These are phyloP conservation scores for Chaetodon trifasciatus DNA, from an alignment of 2,797 vertebrate species.

Conservation along the genomic window DNA sequence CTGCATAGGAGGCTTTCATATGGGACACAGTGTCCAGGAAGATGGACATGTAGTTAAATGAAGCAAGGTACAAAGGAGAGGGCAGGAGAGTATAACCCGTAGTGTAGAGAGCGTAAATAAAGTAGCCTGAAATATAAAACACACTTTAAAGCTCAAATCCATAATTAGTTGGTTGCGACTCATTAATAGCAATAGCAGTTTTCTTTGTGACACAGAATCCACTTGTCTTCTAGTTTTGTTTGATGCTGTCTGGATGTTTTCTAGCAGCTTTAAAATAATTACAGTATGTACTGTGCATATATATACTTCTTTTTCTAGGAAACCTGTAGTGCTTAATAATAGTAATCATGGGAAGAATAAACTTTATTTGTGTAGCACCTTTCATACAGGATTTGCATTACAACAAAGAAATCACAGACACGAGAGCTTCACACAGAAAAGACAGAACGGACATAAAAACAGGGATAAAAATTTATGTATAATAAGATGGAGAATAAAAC, in stretches of 20 bases:
- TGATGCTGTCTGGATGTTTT: neutral
- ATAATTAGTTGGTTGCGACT: too few species aligned
- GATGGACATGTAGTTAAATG: constrained; percentile 7
- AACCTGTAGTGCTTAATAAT: neutral
- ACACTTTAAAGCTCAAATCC: neutral
- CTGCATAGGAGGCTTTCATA: constrained; percentile 34
- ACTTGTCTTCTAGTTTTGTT: neutral
- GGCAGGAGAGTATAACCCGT: constrained; percentile 10
- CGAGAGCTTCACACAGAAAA: too few species aligned
- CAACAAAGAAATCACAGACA: too few species aligned
- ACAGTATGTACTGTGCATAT: neutral
- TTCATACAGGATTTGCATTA: too few species aligned
- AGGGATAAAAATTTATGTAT: too few species aligned
- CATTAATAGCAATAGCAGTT: too few species aligned
- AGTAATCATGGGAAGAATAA: too few species aligned
- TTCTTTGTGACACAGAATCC: neutral
- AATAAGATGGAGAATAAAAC: too few species aligned
- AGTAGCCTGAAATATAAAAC: neutral
- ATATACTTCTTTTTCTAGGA: neutral
- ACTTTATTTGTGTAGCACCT: too few species aligned
- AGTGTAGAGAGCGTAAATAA: neutral
- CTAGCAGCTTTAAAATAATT: neutral
- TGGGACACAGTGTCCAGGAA: constrained; percentile 1
- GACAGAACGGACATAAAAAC: too few species aligned
- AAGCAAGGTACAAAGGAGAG: constrained; percentile 31